Evolutionary conservation across 2,797 vertebrate genomes (phyloP), one percentile per base, ranked within the genome.

Genomic region (Tinamus major): DNA sequence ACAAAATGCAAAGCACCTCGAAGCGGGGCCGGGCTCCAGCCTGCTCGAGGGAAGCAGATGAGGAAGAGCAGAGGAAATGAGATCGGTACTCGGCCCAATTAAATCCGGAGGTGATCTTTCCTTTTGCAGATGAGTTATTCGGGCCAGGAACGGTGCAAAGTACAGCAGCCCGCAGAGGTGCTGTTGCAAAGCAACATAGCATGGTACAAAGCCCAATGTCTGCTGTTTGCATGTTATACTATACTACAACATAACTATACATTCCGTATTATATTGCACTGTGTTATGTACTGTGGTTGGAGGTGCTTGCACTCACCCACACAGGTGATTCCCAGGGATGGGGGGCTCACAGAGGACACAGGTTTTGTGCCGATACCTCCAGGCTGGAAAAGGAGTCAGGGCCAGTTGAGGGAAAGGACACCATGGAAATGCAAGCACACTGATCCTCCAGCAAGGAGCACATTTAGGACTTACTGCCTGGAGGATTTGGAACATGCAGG

Each of bases 1-100:
- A 23, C 65, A 78, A 96, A 90, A 85, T 95, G 74, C 91, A 91
- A 96, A 96, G 92, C 94, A 90, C 63, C 65, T 11, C 10, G 39
- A 48, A 55, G 92, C 29, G 31, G 93, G 29, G 93, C 87, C 87
- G 79, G 89, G 53, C 74, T 85, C 90, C 74, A 71, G 90, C 91
- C 61, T 83, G 62, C 59, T 13, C 59, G 31, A 9, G n/a, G 39
- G 41, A n/a, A 5, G 20, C 9, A 5, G 7, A 10, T 19, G 82
- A 27, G 26, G 35, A 13, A 51, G 21, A n/a, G 23, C n/a, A 9
- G 44, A 61, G 39, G 46, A 13, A n/a, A 56, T 10, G 31, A 26
- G 69, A 37, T 3, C 53, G 56, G 64, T 63, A 41, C 26, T 16
- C n/a, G 75, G 20, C 11, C 19, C 35, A 12, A 13, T 16, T 33